These are phyloP conservation scores for Epsilonema sp. DNA, from an alignment of 2,888 invertebrate genomes.

Conservation along the genomic window DNA sequence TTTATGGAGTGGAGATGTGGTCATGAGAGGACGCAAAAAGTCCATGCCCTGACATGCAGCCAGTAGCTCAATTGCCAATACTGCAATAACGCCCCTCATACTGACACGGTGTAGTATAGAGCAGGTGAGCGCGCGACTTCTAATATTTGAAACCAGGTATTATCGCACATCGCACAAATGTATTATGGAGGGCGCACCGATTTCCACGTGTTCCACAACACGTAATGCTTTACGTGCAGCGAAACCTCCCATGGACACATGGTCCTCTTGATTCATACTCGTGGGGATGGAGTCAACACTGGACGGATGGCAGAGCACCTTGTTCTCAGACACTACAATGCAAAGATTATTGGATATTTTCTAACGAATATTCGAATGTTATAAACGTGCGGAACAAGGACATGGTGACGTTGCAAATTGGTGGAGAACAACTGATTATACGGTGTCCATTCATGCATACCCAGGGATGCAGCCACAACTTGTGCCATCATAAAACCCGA, in stretches of 20 bases:
- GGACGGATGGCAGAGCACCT: constrained; percentile 46
- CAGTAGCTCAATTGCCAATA: constrained; percentile 45
- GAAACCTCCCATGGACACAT: constrained; percentile 49
- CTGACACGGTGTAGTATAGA: too few relatives aligned
- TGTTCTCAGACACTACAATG: constrained; percentile 49
- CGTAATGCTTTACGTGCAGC: constrained; percentile 43
- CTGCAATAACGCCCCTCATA: too few relatives aligned
- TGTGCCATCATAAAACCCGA: constrained; percentile 50
- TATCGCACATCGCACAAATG: too few relatives aligned
- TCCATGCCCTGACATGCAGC: constrained; percentile 48
- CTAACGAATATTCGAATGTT: too few relatives aligned
- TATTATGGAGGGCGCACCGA: too few relatives aligned
- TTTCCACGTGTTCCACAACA: constrained; percentile 38
- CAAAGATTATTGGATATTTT: too few relatives aligned
- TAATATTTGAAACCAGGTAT: too few relatives aligned
- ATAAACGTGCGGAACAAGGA: too few relatives aligned
- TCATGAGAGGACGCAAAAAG: constrained; percentile 43
- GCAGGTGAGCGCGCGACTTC: too few relatives aligned
- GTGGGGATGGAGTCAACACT: constrained; percentile 47
- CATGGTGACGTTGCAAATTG: too few relatives aligned
- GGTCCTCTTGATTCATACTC: constrained; percentile 47
- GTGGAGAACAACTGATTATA: too few relatives aligned
- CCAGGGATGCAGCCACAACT: constrained; percentile 45
- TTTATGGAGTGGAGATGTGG: constrained; percentile 44
- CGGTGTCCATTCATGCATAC: too few relatives aligned